A percentile compares a stretch with the other conserved stretches of the same genome.
These are phyloP conservation scores for Malurus leucopterus DNA, from an alignment of 2,797 vertebrate genomes.

Conservation along the genomic window DNA sequence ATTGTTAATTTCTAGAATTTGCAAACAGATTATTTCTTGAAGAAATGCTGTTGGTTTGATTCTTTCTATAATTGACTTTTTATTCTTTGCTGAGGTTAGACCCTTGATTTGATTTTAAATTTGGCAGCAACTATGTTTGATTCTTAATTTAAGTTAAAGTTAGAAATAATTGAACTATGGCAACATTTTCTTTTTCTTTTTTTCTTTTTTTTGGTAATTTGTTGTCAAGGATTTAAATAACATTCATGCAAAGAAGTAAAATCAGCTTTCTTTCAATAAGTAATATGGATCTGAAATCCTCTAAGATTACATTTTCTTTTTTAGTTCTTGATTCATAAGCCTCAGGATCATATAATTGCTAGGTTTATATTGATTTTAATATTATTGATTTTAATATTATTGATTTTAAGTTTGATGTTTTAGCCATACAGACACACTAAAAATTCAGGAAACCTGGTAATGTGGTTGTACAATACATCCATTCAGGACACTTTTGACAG, in stretches of 20 bases:
- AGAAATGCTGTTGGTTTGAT: background rate
- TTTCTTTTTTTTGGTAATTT: background rate
- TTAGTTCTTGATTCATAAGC: background rate
- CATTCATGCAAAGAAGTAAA: background rate
- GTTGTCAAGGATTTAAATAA: background rate
- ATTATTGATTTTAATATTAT: too few relatives aligned
- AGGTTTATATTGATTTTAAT: background rate
- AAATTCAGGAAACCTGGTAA: background rate
- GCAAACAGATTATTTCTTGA: background rate
- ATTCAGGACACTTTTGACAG: background rate
- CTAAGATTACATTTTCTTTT: background rate
- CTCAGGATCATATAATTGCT: background rate
- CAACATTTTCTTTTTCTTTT: background rate
- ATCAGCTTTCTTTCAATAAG: background rate
- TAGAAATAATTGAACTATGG: background rate
- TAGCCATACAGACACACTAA: background rate
- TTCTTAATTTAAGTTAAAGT: background rate
- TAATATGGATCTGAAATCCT: background rate
- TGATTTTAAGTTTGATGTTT: background rate
- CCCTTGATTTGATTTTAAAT: background rate
- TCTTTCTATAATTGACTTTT: background rate
- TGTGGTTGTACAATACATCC: background rate
- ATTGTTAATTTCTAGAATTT: background rate
- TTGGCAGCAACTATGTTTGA: background rate
- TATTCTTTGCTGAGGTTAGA: background rate